These are phyloP conservation scores for Lacanobia oleracea DNA, from an alignment of 2,888 invertebrate species.

Conservation along the genomic window DNA sequence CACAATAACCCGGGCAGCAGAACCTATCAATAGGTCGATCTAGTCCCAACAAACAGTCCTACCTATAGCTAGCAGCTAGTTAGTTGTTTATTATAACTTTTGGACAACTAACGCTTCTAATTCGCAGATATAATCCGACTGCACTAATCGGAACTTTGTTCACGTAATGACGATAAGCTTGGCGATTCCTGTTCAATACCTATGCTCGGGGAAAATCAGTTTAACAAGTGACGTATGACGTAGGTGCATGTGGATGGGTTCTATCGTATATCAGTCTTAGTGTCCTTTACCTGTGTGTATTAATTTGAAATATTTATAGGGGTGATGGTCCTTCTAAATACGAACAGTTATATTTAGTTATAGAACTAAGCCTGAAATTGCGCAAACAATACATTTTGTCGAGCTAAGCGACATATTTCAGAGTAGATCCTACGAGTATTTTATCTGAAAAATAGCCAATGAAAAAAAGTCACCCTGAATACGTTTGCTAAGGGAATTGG, in stretches of 20 bases:
- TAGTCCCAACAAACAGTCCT: neutral
- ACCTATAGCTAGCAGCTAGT: neutral
- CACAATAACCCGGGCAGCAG: neutral
- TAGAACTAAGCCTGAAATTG: too few species aligned
- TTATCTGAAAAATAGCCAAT: neutral
- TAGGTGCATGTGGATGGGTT: neutral
- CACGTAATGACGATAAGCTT: slow-evolving; percentile 26
- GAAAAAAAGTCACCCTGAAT: too few species aligned
- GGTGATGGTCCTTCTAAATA: too few species aligned
- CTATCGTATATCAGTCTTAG: neutral
- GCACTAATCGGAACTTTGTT: slow-evolving; percentile 11
- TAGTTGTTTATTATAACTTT: slow-evolving; percentile 9
- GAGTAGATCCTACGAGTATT: too few species aligned
- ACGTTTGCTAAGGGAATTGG: neutral
- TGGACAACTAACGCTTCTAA: slow-evolving; percentile 13
- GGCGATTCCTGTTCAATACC: neutral
- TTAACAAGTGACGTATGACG: neutral
- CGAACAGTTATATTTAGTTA: too few species aligned
- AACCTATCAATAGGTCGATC: neutral
- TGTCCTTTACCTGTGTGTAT: too few species aligned
- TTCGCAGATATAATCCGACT: slow-evolving; percentile 14
- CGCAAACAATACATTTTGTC: too few species aligned
- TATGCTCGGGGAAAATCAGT: neutral
- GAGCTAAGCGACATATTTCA: too few species aligned
- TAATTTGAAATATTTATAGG: too few species aligned